Conservation (phyloP, 2,797 vertebrate species). For the Myripristis jacobus region DNA sequence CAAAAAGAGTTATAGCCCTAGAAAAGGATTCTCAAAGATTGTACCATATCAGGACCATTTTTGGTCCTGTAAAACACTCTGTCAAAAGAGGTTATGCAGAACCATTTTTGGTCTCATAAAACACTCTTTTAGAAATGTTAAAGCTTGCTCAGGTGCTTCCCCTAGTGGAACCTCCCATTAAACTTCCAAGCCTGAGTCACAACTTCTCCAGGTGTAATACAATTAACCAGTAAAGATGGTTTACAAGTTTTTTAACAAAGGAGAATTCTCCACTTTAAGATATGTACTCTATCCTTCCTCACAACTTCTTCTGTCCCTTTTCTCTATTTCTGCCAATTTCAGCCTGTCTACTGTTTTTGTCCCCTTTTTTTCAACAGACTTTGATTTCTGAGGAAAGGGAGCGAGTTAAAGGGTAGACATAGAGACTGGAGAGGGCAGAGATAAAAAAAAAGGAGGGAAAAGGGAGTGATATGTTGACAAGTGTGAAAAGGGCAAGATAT, state of each 20-base stretch:
- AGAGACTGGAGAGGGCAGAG: neutral
- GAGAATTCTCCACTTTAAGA: constrained; percentile 13
- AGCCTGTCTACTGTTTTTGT: constrained; percentile 14
- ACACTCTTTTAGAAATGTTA: too few species aligned
- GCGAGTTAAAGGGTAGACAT: neutral
- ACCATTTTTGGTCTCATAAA: too few species aligned
- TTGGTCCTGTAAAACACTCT: too few species aligned
- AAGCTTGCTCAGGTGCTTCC: too few species aligned
- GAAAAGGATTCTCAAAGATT: too few species aligned
- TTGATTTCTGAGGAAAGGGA: neutral
- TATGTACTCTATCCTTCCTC: neutral
- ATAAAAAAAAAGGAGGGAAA: neutral
- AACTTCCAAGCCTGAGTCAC: constrained; percentile 18
- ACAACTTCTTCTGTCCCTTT: neutral
- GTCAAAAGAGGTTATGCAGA: too few species aligned
- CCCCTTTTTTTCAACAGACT: neutral
- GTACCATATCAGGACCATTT: too few species aligned
- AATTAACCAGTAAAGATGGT: constrained; percentile 32
- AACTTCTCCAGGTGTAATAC: constrained; percentile 30
- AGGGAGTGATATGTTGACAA: constrained; percentile 9
- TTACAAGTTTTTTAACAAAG: constrained; percentile 31
- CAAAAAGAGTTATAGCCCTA: too few species aligned
- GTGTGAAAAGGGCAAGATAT: constrained; percentile 3
- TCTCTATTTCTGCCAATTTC: constrained; percentile 18
- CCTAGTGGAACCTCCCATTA: neutral